phyloP scores from a whole-genome alignment of 1,140 invertebrate genomes.

The Panagrolaimus sp. region DNA sequence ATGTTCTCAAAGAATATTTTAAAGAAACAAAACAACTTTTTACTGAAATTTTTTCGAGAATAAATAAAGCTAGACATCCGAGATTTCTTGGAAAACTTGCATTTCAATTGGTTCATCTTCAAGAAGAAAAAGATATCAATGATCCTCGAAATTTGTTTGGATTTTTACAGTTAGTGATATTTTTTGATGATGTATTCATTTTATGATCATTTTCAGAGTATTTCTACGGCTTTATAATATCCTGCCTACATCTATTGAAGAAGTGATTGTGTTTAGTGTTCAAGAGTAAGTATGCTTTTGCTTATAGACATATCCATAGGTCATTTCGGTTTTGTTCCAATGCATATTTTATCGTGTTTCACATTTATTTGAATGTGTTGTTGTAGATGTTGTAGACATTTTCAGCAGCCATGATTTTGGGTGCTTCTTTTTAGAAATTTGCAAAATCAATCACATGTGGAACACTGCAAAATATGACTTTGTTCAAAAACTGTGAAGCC shows the following conservation, averaged over 20 bases:
- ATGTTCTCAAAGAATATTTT: background rate
- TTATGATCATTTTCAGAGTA: background rate
- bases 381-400: no score
- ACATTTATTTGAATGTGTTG: no score
- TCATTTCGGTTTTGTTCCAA: background rate
- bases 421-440: background rate
- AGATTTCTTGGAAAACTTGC: background rate
- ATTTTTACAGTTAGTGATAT: background rate
- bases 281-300: background rate
- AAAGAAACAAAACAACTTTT: background rate
- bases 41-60: background rate
- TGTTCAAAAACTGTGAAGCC: background rate
- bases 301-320: background rate
- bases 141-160: background rate
- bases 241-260: background rate
- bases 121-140: conserved; percentile 4
- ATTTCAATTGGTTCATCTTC: background rate
- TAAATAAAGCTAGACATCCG: background rate
- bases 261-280: background rate
- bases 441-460: background rate
- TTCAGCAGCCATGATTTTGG: no score
- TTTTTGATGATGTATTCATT: background rate
- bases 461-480: background rate
- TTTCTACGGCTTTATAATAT: background rate
- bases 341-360: no score